Evolutionary conservation across 35 echinoderm and acorn worm species (phyloP), one percentile per base, ranked within the genome.

Genomic region (Patiria miniata): DNA sequence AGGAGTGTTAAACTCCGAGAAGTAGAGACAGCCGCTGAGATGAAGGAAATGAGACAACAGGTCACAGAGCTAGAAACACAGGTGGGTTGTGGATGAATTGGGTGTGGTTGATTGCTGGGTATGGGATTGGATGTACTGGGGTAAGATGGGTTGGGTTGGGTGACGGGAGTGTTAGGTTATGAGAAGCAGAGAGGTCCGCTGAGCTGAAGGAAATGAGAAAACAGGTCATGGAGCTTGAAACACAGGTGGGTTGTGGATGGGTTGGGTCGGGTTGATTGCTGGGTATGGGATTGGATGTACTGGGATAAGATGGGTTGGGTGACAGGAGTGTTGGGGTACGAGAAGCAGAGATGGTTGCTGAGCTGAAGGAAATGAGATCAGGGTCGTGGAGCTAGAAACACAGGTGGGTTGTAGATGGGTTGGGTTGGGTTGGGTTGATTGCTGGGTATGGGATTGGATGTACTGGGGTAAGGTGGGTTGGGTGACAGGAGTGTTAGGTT

Each of bases 381-480:
- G 96, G 37, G 93, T 99, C 38, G 89, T 99, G 90, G 92, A 99
- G 38, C 44, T 99, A 39, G 89, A 99, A 22, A 99, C 96, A 83
- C 87, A 89, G 90, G 92, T 99, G 84, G 7, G 65, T 73, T 9
- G 2, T 22, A 7, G 7, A 23, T 7, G 8, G n/a, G n/a, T n/a
- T n/a, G n/a, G n/a, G 7, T 29, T 78, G 5, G n/a, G 51, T 61
- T 47, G 42, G 42, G 77, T 32, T 78, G 54, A 14, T n/a, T 12
- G 16, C 4, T 47, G 53, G 17, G 61, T 69, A 36, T 29, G 34
- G 4, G 61, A 6, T 29, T 69, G 61, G 17, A 36, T 69, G 61
- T n/a, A n/a, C n/a, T n/a, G n/a, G n/a, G n/a, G n/a, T n/a, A n/a
- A n/a, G n/a, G n/a, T n/a, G n/a, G n/a, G n/a, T n/a, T n/a, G n/a